A percentile compares a stretch with the other conserved stretches of the same genome.
Conservation (phyloP, 1,140 invertebrate genomes). For the Drosophila insularis region DNA sequence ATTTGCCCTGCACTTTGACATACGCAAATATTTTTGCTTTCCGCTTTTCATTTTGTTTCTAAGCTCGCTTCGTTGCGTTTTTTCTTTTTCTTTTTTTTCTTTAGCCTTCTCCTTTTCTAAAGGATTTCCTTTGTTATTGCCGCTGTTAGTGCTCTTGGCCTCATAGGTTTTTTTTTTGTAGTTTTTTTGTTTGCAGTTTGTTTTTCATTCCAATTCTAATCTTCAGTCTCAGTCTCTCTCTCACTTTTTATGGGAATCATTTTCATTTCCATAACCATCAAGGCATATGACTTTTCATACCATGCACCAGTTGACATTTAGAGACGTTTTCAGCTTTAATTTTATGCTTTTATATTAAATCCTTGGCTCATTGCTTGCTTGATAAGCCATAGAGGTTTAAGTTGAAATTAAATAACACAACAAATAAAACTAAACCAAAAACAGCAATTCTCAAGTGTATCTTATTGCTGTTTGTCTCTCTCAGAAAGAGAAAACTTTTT, state of each 20-base stretch:
- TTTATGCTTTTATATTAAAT: conserved; percentile 40
- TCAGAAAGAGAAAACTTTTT: background rate
- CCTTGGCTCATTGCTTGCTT: conserved; percentile 30
- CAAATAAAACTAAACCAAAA: background rate
- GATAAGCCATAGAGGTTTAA: conserved; percentile 1
- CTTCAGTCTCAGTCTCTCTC: too few relatives aligned
- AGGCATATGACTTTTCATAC: conserved; percentile 17
- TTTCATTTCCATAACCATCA: conserved; percentile 47
- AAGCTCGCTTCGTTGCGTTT: conserved; percentile 24
- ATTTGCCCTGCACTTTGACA: conserved; percentile 59
- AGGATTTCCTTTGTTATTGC: conserved; percentile 13
- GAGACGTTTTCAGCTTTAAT: conserved; percentile 14
- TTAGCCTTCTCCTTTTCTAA: conserved; percentile 17
- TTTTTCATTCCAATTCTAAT: background rate
- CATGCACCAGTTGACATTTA: background rate
- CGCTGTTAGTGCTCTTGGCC: background rate
- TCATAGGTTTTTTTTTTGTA: background rate
- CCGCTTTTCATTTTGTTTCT: conserved; percentile 25
- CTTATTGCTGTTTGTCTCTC: background rate
- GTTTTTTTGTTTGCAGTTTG: conserved; percentile 26
- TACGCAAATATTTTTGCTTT: conserved; percentile 64
- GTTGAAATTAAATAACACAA: background rate
- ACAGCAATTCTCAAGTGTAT: background rate
- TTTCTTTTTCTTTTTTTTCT: conserved; percentile 11
- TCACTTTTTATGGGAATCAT: conserved; percentile 10